Conservation (phyloP, 1,140 invertebrate genomes). For the Sinonovacula constricta region DNA sequence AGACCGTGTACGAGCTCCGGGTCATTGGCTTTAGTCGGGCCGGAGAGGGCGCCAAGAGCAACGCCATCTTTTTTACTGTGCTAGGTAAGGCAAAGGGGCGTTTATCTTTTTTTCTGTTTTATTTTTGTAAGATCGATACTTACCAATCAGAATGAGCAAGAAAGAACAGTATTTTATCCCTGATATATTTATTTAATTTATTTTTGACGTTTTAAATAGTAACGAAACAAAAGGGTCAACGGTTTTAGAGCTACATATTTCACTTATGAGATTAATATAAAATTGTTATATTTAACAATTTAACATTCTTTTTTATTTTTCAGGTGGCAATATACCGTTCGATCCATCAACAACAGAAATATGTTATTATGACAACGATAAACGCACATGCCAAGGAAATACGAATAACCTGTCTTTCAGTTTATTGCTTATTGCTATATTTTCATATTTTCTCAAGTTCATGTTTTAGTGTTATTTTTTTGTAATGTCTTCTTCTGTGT, state of each 20-base stretch:
- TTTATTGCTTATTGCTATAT: no score
- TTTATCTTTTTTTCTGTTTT: not conserved
- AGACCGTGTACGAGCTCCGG: slow-evolving; percentile 40
- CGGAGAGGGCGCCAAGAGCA: slow-evolving; percentile 37
- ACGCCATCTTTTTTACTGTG: slow-evolving; percentile 37
- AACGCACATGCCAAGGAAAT: slow-evolving; percentile 17
- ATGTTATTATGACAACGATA: slow-evolving; percentile 19
- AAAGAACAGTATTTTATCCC: not conserved
- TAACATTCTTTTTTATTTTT: slow-evolving; percentile 24
- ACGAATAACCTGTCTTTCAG: no score
- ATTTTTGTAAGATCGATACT: not conserved
- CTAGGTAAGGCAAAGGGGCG: slow-evolving; percentile 24
- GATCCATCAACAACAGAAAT: slow-evolving; percentile 57
- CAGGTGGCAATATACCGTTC: slow-evolving; percentile 58
- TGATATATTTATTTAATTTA: not conserved
- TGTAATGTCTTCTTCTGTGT: no score
- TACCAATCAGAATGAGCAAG: not conserved
- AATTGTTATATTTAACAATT: not conserved
- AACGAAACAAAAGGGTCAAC: not conserved
- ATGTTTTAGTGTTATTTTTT: no score
- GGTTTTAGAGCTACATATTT: not conserved
- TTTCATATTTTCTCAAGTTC: no score
- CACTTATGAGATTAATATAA: not conserved
- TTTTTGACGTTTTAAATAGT: not conserved
- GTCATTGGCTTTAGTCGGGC: slow-evolving; percentile 48